These are phyloP conservation scores for Azemiops feae DNA, from an alignment of 2,113 vertebrate genomes.

Conservation along the genomic window DNA sequence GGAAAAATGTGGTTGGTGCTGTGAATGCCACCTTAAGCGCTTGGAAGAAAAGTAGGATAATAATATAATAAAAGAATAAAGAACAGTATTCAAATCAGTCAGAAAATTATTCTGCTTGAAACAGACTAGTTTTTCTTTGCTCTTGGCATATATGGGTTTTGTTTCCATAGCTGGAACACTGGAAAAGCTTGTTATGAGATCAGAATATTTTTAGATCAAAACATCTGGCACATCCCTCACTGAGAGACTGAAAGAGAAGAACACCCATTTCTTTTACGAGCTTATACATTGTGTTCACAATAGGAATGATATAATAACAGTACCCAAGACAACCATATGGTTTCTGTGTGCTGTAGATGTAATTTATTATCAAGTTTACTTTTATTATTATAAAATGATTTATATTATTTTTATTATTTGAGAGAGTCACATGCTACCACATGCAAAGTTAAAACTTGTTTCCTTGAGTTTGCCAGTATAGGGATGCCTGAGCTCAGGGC, in stretches of 20 bases:
- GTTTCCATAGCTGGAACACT: neutral
- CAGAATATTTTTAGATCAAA: neutral
- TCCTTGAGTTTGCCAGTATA: neutral
- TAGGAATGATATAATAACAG: neutral
- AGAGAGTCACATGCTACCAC: neutral
- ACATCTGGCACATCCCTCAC: neutral
- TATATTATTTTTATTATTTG: neutral
- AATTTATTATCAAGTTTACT: conserved; percentile 8
- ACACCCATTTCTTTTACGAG: neutral
- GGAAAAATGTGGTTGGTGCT: neutral
- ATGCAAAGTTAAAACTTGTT: neutral
- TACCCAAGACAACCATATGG: neutral
- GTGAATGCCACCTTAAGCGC: neutral
- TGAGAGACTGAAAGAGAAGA: neutral
- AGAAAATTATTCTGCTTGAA: neutral
- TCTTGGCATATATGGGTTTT: neutral
- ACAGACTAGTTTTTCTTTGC: neutral
- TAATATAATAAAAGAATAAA: neutral
- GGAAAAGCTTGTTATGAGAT: neutral
- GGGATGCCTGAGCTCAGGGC: neutral
- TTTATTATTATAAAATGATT: neutral
- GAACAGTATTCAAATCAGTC: neutral
- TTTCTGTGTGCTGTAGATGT: neutral
- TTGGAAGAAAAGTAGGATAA: neutral
- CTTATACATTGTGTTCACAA: neutral